These are phyloP conservation scores for Drosophila pseudotalamancana DNA, from an alignment of 2,888 invertebrate genomes.

Conservation along the genomic window DNA sequence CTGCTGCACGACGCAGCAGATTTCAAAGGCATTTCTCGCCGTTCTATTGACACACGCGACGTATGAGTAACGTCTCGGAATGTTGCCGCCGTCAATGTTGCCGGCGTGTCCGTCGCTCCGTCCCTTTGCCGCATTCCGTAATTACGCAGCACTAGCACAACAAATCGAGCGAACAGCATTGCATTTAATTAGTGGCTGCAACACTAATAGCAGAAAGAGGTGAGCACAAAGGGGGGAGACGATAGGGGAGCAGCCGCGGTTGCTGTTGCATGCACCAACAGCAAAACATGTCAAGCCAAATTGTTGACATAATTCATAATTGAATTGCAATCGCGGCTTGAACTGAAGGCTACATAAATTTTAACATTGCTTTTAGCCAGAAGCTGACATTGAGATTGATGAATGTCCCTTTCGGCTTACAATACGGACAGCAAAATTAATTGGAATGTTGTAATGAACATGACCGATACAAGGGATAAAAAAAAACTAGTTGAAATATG, in stretches of 20 bases:
- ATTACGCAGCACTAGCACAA: constrained; percentile 76
- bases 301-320: constrained; percentile 77
- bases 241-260: neutral
- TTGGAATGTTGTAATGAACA: too few relatives aligned
- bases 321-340: constrained; percentile 60
- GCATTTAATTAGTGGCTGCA: constrained; percentile 69
- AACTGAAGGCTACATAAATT: constrained; percentile 69
- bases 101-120: constrained; percentile 6
- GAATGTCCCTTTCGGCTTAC: neutral
- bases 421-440: neutral
- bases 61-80: constrained; percentile 73
- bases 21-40: constrained; percentile 55
- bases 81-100: constrained; percentile 62
- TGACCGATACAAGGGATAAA: too few relatives aligned
- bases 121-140: constrained; percentile 54
- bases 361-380: constrained; percentile 13
- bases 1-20: constrained; percentile 20
- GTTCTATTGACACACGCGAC: constrained; percentile 75
- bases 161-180: constrained; percentile 72
- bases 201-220: too few relatives aligned
- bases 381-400: constrained; percentile 15
- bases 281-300: constrained; percentile 56
- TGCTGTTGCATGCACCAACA: neutral
- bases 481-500: too few relatives aligned
- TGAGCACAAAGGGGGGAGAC: too few relatives aligned